Percentiles rank a stretch among this genome's conserved stretches.
Evolutionary conservation across 1,140 invertebrate genomes (phyloP).

Genomic region (Aplysia californica): DNA sequence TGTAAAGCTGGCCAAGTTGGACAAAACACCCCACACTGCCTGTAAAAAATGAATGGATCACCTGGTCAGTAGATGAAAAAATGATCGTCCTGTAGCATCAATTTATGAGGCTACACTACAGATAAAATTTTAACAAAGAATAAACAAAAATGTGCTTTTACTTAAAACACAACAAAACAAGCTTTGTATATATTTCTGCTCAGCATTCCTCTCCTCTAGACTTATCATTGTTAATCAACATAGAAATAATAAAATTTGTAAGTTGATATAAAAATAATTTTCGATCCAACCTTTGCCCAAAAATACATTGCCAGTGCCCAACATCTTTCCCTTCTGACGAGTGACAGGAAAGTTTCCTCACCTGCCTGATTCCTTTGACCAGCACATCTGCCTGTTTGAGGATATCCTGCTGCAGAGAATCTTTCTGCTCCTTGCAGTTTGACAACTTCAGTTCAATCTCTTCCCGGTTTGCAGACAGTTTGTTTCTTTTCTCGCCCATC

Average conservation of each 20-base stretch:
- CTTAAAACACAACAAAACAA: too few relatives aligned
- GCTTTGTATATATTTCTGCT: too few relatives aligned
- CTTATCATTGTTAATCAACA: too few relatives aligned
- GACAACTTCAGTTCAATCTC: conserved; percentile 35
- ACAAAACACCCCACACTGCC: conserved; percentile 33
- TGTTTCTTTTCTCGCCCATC: conserved; percentile 30
- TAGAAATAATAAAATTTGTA: too few relatives aligned
- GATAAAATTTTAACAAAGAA: background rate
- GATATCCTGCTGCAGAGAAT: conserved; percentile 31
- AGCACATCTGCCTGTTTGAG: conserved; percentile 33
- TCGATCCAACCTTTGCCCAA: too few relatives aligned
- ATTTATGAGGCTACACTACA: background rate
- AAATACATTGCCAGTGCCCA: too few relatives aligned
- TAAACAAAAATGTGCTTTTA: background rate
- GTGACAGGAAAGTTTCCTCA: too few relatives aligned
- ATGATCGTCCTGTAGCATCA: conserved; percentile 4
- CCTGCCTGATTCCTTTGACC: conserved; percentile 30
- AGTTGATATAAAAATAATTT: too few relatives aligned
- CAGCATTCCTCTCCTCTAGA: too few relatives aligned
- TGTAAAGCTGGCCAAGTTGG: conserved; percentile 34
- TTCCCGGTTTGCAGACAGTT: conserved; percentile 14
- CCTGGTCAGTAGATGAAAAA: background rate
- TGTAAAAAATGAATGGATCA: conserved; percentile 2
- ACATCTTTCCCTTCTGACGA: too few relatives aligned
- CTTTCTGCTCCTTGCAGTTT: conserved; percentile 34